Conservation (phyloP, 2,113 vertebrate species). For the Rattus rattus region DNA sequence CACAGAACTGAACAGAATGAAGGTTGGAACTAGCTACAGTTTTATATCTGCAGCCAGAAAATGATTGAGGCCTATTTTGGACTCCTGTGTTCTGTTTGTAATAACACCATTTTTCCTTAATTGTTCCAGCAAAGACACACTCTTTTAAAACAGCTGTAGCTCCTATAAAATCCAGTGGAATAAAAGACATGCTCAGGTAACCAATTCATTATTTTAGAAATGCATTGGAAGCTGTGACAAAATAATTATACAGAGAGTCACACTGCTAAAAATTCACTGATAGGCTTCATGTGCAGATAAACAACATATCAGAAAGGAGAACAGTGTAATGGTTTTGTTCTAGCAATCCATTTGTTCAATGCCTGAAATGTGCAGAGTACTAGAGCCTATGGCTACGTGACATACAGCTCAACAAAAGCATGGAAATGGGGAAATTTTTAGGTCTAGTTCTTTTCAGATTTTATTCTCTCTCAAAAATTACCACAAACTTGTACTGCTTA, state of each 20-base stretch:
- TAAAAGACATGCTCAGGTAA: conserved; percentile 63
- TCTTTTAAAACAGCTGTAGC: conserved; percentile 39
- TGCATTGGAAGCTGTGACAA: conserved; percentile 67
- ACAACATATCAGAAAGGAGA: conserved; percentile 41
- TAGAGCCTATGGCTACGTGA: background rate
- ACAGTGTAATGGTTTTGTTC: background rate
- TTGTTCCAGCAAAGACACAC: conserved; percentile 47
- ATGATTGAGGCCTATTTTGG: conserved; percentile 41
- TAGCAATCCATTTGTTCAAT: conserved; percentile 37
- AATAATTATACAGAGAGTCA: conserved; percentile 69
- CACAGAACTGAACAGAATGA: conserved; percentile 33
- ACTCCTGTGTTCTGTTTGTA: conserved; percentile 41
- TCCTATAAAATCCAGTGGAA: conserved; percentile 34
- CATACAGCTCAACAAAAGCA: conserved; percentile 1
- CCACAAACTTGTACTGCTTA: background rate
- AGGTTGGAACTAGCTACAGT: background rate
- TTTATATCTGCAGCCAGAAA: conserved; percentile 53
- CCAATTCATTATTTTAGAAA: conserved; percentile 64
- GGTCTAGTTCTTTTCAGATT: background rate
- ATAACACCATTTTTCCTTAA: conserved; percentile 61
- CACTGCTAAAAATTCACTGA: conserved; percentile 47
- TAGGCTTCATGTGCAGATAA: conserved; percentile 56
- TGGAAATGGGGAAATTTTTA: conserved; percentile 21
- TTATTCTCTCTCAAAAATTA: background rate
- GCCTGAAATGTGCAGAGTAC: background rate